Base-by-base conservation (phyloP, 2,113 vertebrate genomes). In the Perccottus glenii region DNA sequence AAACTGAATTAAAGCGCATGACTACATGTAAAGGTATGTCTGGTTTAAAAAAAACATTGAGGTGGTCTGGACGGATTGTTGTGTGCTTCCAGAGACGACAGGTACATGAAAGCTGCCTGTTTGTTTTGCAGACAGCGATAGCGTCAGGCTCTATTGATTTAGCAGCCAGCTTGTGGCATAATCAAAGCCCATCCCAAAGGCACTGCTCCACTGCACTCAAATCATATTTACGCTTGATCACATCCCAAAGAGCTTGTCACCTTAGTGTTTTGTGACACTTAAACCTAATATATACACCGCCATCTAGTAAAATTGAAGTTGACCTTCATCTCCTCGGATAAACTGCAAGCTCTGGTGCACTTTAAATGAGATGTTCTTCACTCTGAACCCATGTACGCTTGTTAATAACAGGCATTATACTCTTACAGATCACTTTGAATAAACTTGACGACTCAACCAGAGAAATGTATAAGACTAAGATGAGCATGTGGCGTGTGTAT, bases 201-300 rank as follows among this genome's bases (percentile, higher is more conserved):
- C 78, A 56, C 73, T 72, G 86, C 83, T 87, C 80, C 73, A 70
- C 80, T 84, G 83, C 85, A 78, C 86, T 73, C 82, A 80, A 85
- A 81, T 87, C 88, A 86, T 84, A 88, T 89, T 85, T 83, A 65
- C 49, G 65, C 75, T 83, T 83, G 87, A 89, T 88, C 80, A 85
- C 88, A 74, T 89, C 78, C 85, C 79, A 80, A 85, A 83, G 78
- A 88, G 80, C 74, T 84, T 84, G 85, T 90, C 86, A 84, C 84
- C 80, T 64, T 69, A 40, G 69, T 81, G 84, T 77, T 88, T 82
- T 85, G 79, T 84, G 83, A 82, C 73, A 84, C 82, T 87, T 85
- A 83, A 78, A 83, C 73, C 71, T 84, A 76, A 84, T 87, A 81
- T 84, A 78, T 75, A 84, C 67, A 57, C 38, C 68, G 44, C 46